Conservation (phyloP, 2,888 invertebrate genomes). For the Stenodera caucasica region DNA sequence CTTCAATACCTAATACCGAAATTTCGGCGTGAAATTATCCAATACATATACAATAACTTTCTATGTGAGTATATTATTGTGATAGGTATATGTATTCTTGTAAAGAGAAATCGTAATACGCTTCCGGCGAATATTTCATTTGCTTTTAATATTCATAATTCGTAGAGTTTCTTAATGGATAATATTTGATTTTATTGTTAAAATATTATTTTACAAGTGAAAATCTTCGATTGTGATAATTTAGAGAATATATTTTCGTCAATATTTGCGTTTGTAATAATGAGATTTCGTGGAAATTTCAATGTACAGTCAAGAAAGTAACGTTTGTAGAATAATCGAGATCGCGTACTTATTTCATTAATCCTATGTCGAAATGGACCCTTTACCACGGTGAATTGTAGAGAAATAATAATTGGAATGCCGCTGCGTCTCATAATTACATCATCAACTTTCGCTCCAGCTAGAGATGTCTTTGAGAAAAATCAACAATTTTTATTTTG, state of each 20-base stretch:
- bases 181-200: background rate
- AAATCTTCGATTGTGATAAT: background rate
- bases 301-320: background rate
- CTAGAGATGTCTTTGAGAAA: background rate
- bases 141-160: background rate
- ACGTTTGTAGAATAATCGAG: background rate
- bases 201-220: too few species aligned
- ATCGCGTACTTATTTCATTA: too few species aligned
- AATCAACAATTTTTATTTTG: background rate
- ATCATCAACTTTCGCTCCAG: conserved; percentile 8
- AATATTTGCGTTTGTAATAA: too few species aligned
- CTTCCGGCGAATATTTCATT: conserved; percentile 1
- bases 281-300: too few species aligned
- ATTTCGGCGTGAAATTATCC: too few species aligned
- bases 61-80: too few species aligned
- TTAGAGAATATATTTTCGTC: too few species aligned
- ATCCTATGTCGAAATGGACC: background rate
- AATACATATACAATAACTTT: too few species aligned
- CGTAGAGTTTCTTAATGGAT: background rate
- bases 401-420: background rate
- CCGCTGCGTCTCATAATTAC: background rate
- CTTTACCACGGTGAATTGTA: background rate
- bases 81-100: background rate
- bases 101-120: background rate
- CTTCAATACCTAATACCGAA: too few species aligned